These are phyloP conservation scores for Catalaphyllia jardinei DNA, from an alignment of 64 coral and sea anemone genomes.

Conservation along the genomic window DNA sequence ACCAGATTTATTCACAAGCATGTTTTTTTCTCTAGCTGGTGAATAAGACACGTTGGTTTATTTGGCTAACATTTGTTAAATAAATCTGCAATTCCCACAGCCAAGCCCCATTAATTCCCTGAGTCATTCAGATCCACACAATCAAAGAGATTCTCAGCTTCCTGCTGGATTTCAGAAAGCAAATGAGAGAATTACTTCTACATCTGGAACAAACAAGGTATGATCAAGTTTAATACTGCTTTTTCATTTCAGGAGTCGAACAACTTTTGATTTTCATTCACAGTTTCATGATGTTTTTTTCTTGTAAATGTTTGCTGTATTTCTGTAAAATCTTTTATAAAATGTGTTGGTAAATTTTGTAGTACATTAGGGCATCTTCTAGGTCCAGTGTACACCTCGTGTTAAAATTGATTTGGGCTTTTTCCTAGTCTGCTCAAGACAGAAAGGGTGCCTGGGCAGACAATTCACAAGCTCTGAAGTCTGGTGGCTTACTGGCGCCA, in stretches of 20 bases:
- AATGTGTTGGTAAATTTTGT: no score
- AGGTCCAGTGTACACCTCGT: no score
- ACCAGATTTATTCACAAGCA: no score
- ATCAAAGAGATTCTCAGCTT: constrained; percentile 54
- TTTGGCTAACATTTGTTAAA: neutral
- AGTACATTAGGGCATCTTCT: no score
- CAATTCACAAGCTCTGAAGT: constrained; percentile 32
- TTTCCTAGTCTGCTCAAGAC: constrained; percentile 67
- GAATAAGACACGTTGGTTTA: no score
- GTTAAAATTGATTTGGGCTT: neutral
- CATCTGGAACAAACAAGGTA: constrained; percentile 77
- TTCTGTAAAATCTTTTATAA: no score
- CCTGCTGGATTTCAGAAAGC: constrained; percentile 38
- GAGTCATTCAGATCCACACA: constrained; percentile 53
- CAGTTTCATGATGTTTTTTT: no score
- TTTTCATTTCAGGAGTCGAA: no score
- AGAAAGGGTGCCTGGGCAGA: constrained; percentile 73
- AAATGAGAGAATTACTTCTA: constrained; percentile 37
- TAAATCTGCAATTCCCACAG: constrained; percentile 24
- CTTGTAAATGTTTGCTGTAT: no score
- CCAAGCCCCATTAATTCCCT: constrained; percentile 72
- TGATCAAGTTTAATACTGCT: neutral
- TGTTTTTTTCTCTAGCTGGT: no score
- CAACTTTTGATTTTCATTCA: no score
- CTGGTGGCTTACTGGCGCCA: constrained; percentile 36